Evolutionary conservation across 2,797 vertebrate species (phyloP), one percentile per base, ranked within the genome.

Genomic region (Hephaestus fuliginosus): DNA sequence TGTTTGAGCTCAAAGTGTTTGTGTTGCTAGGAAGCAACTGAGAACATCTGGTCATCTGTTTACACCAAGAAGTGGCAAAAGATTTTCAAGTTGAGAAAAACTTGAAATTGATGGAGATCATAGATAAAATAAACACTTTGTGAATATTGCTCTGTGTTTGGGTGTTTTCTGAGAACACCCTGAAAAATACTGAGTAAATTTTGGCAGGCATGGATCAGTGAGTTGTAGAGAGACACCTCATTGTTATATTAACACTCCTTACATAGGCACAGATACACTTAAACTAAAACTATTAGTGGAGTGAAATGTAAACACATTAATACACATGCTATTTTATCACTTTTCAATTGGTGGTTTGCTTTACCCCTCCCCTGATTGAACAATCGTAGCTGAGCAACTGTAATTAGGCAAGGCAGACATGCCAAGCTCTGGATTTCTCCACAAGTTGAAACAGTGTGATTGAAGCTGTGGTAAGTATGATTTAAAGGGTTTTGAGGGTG

Each of bases 21-120:
- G 63, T 67, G 82, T 82, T 84, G 84, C 84, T 77, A 20, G 44
- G 83, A 83, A 30, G 53, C 65, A 46, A 80, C 60, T 52, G 69
- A 53, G 79, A 81, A 88, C 85, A 89, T 88, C 84, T 89, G 79
- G 70, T 48, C 83, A 79, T 56, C 67, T 76, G 87, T 89, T 91
- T 87, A 88, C 78, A 84, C 58, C 8, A 20, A 49, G 46, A 76
- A 78, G 67, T 71, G 70, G 44, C 71, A 67, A 76, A 79, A 64
- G 57, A 64, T 58, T 51, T 46, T 78, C 41, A 60, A 75, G 64
- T 49, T 48, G 46, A 74, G 70, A 74, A 82, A 62, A 86, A 79
- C 46, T 12, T 36, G 13, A 82, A 87, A 75, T 20, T 22, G 60
- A 71, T 57, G 17, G n/a, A 41, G 56, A 53, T 48, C 15, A 22